A percentile compares a stretch with the other conserved stretches of the same genome.
Conservation (phyloP, 37 sponge, comb jelly and placozoan species). For the Diacarnus erythraeanus region DNA sequence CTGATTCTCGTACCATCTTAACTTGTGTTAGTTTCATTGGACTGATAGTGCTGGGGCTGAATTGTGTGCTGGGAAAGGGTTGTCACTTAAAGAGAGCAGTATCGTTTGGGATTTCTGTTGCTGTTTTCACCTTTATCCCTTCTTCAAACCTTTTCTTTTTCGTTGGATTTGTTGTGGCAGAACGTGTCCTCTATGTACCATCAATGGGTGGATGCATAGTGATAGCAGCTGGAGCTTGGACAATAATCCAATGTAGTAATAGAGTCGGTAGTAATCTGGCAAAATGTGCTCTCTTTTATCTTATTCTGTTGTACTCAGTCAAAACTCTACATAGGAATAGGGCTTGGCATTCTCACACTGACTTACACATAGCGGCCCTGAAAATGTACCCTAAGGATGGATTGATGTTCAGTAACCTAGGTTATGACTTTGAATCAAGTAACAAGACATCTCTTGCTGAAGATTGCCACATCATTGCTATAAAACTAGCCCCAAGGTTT, state of each 20-base stretch:
- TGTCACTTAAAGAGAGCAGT: neutral
- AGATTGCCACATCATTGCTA: conserved; percentile 46
- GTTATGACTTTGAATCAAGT: conserved; percentile 54
- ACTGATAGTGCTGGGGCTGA: conserved; percentile 12
- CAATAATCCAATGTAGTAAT: neutral
- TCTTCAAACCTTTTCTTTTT: conserved; percentile 88
- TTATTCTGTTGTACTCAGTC: conserved; percentile 39
- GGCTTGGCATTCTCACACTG: conserved; percentile 63
- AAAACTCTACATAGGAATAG: conserved; percentile 72
- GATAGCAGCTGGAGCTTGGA: conserved; percentile 19
- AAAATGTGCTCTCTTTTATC: conserved; percentile 11
- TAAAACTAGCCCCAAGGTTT: conserved; percentile 70
- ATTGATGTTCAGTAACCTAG: conserved; percentile 85
- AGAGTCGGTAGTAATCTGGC: neutral
- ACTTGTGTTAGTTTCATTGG: conserved; percentile 53
- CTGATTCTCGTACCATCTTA: conserved; percentile 65
- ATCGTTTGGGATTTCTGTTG: conserved; percentile 59
- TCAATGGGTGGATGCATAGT: conserved; percentile 62
- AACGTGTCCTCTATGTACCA: conserved; percentile 87
- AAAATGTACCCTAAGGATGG: conserved; percentile 68
- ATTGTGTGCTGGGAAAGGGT: neutral
- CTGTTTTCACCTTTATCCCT: conserved; percentile 83
- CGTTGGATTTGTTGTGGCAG: conserved; percentile 96
- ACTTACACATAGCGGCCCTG: conserved; percentile 68
- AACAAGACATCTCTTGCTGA: conserved; percentile 54